These are phyloP conservation scores for Eclectus roratus DNA, from an alignment of 2,113 vertebrate genomes.

Conservation along the genomic window DNA sequence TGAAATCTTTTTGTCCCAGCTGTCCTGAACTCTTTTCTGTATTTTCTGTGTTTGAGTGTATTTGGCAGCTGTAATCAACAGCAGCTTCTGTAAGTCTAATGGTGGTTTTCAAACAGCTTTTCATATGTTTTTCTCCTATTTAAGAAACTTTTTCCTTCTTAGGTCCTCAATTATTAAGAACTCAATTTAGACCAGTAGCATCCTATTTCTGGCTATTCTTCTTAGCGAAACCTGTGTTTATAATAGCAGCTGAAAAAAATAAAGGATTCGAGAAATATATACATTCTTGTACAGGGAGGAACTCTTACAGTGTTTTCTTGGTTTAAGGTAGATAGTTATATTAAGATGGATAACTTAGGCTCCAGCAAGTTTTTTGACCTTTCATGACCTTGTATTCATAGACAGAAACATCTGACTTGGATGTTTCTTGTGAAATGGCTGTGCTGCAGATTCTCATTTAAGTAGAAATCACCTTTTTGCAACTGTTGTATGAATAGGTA, in stretches of 20 bases:
- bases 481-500: not conserved
- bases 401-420: not conserved
- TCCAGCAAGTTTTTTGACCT: not conserved
- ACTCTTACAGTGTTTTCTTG: not conserved
- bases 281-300: not conserved
- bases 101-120: not conserved
- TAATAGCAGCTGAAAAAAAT: not conserved
- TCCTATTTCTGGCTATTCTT: not conserved
- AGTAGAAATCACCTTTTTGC: not conserved
- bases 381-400: not conserved
- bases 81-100: not conserved
- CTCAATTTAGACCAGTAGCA: not conserved
- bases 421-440: not conserved
- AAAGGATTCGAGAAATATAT: not conserved
- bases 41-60: not conserved
- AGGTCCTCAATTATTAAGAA: not conserved
- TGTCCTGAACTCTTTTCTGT: not conserved
- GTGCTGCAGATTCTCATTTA: not conserved
- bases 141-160: not conserved
- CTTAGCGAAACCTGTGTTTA: not conserved
- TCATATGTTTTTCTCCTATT: not conserved
- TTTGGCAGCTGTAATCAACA: not conserved
- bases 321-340: not conserved
- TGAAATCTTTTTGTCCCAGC: not conserved
- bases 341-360: not conserved